These are phyloP conservation scores for Silurus lanzhouensis DNA, from an alignment of 2,797 vertebrate genomes.

Conservation along the genomic window DNA sequence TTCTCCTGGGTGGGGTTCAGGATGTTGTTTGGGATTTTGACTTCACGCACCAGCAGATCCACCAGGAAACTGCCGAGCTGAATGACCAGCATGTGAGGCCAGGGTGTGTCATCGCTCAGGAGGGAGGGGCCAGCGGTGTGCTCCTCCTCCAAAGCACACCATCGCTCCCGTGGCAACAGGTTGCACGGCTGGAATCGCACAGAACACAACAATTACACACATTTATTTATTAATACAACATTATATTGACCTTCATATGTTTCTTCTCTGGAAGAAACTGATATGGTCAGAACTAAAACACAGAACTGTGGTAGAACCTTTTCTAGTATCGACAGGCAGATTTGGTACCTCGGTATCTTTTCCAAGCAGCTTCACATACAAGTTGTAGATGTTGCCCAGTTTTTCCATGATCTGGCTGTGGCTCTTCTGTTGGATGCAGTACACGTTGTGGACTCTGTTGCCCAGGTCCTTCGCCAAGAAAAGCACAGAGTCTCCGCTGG, in stretches of 20 bases:
- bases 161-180: constrained; percentile 82
- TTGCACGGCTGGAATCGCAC: constrained; percentile 63
- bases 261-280: no score
- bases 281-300: no score
- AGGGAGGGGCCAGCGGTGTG: constrained; percentile 71
- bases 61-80: constrained; percentile 85
- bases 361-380: constrained; percentile 81
- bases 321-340: background rate
- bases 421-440: constrained; percentile 74
- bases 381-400: constrained; percentile 73
- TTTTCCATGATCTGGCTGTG: constrained; percentile 73
- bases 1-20: constrained; percentile 60
- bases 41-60: constrained; percentile 83
- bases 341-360: constrained; percentile 79
- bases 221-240: background rate
- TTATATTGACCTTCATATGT: background rate
- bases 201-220: background rate
- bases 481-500: constrained; percentile 82
- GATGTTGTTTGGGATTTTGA: constrained; percentile 80
- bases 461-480: constrained; percentile 80
- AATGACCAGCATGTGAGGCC: constrained; percentile 77
- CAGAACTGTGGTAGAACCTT: no score
- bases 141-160: constrained; percentile 78
- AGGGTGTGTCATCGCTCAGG: constrained; percentile 65
- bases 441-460: constrained; percentile 75